Conservation (phyloP, 2,113 vertebrate species). For the Struthio camelus region DNA sequence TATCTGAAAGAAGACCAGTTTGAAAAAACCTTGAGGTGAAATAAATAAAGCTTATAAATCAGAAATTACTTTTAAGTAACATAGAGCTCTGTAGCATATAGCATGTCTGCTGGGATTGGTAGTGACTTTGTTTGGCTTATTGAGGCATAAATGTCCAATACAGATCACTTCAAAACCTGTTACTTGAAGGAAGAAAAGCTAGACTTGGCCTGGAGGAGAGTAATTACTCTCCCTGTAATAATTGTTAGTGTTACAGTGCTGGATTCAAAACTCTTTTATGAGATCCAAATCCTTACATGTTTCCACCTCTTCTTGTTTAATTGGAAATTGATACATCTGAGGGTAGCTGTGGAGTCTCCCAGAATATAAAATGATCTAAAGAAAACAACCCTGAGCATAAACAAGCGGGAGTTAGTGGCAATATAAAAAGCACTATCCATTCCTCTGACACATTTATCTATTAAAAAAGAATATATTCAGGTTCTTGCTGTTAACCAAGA, state of each 20-base stretch:
- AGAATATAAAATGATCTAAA: slow-evolving; percentile 36
- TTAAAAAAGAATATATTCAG: slow-evolving; percentile 28
- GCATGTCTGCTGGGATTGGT: not conserved
- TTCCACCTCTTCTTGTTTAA: slow-evolving; percentile 17
- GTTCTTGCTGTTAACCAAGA: slow-evolving; percentile 26
- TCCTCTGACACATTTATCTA: not conserved
- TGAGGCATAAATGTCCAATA: not conserved
- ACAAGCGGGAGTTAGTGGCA: slow-evolving; percentile 1
- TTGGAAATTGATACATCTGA: slow-evolving; percentile 32
- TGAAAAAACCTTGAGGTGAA: not conserved
- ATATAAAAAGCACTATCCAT: not conserved
- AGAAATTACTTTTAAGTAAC: not conserved
- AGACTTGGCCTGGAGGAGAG: not conserved
- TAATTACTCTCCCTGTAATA: not conserved
- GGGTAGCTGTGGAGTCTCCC: not conserved
- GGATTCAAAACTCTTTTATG: not conserved
- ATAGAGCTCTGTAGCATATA: not conserved
- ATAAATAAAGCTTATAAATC: not conserved
- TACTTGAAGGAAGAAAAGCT: not conserved
- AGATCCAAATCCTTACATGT: not conserved
- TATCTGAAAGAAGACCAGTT: not conserved
- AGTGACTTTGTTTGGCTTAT: not conserved
- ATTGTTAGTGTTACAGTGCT: not conserved
- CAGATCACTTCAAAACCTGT: not conserved
- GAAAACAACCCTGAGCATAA: slow-evolving; percentile 39